Evolutionary conservation across 2,113 vertebrate genomes (phyloP), one percentile per base, ranked within the genome.

Genomic region (Paradoxurus hermaphroditus): DNA sequence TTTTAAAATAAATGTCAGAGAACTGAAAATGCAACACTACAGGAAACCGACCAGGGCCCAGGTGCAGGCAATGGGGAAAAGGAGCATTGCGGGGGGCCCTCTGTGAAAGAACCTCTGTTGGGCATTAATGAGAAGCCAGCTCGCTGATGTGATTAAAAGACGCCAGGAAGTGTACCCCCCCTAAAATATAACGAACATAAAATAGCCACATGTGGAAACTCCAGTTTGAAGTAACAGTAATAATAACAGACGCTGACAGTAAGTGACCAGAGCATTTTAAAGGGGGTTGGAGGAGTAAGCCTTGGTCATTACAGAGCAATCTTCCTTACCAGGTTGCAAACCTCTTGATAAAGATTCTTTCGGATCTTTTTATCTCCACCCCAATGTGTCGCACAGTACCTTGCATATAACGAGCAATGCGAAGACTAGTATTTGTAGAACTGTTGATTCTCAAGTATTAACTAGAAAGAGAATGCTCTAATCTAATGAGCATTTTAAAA

Each of bases 81-180:
- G 23, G 68, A 81, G 27, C 13, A 65, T 75, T 96, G 95, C 63
- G 15, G 34, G 31, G 46, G 70, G 63, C 21, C 46, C 44, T 83
- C n/a, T 82, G 70, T 77, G 86, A 95, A 93, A 96, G 92, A 95
- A 94, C 41, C 63, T 97, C 85, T 93, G 68, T 77, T 56, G 73
- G 86, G 36, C 85, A 97, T 97, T 97, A 96, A 94, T 96, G 94
- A 97, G 83, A 95, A 94, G 46, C 92, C 31, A 94, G 87, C 29
- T 95, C 84, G 85, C 36, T 92, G 87, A 94, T 84, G 84, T 96
- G 96, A 96, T 97, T 96, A 96, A 94, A 97, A 96, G 86, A 93
- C 90, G 79, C 68, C 41, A 83, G 95, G 94, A 97, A 97, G 79
- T 36, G 73, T 31, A 96, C 56, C 63, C 84, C 97, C 87, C 79